Percentiles rank a stretch among this genome's conserved stretches.
Evolutionary conservation across 2,797 vertebrate species (phyloP).

Genomic region (Prunella strophiata): DNA sequence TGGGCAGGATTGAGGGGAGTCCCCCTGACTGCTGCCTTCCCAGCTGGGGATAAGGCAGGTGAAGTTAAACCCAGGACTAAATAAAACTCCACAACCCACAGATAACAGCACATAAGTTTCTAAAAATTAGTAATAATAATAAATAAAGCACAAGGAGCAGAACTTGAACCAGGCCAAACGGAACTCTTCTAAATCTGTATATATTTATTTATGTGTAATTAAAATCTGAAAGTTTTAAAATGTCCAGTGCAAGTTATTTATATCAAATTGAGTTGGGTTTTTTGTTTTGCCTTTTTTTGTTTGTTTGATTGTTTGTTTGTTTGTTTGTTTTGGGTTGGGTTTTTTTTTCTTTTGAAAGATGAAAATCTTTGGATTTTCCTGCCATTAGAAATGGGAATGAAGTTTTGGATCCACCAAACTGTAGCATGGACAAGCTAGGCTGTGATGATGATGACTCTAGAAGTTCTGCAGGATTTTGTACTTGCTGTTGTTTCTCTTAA

Average conservation of each 20-base stretch:
- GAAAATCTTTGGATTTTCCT: conserved; percentile 37
- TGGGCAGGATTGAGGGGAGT: neutral
- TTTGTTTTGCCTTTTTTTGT: conserved; percentile 1
- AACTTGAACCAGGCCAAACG: conserved; percentile 76
- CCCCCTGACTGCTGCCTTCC: neutral
- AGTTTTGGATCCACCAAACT: conserved; percentile 42
- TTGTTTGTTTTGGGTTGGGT: neutral
- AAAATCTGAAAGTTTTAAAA: conserved; percentile 79
- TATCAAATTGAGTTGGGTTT: conserved; percentile 64
- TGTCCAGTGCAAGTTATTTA: conserved; percentile 78
- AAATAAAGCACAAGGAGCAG: conserved; percentile 75
- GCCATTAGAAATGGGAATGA: conserved; percentile 62
- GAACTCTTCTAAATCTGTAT: conserved; percentile 76
- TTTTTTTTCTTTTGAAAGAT: conserved; percentile 12
- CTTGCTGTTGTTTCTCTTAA: conserved; percentile 71
- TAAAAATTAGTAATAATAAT: conserved; percentile 15
- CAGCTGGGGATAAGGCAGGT: neutral
- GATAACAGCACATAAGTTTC: conserved; percentile 25
- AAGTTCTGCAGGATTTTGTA: conserved; percentile 63
- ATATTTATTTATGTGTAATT: conserved; percentile 85
- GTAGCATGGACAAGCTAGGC: conserved; percentile 58
- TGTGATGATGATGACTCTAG: conserved; percentile 46
- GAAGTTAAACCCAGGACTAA: conserved; percentile 15
- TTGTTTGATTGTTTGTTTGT: neutral
- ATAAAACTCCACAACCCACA: neutral